phyloP scores from a whole-genome alignment of 2,888 invertebrate genomes.

The Lochmaea crataegi region DNA sequence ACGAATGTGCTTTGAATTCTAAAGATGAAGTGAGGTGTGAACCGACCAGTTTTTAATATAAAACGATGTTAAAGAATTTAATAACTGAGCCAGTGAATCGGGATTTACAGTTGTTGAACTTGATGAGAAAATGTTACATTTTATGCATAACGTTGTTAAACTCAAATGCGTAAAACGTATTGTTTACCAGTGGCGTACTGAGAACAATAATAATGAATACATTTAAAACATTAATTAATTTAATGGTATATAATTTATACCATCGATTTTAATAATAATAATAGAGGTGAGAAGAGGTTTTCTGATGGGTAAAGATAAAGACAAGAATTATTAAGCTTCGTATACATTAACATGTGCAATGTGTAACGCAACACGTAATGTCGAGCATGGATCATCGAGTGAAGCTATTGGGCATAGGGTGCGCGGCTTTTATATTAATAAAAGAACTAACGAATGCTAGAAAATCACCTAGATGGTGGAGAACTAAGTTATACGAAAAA shows the following conservation, averaged over 20 bases:
- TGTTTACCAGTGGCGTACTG: not conserved
- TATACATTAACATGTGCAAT: too few relatives aligned
- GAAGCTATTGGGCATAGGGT: too few relatives aligned
- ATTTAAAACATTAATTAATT: not conserved
- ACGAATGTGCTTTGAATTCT: slow-evolving; percentile 25
- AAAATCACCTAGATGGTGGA: too few relatives aligned
- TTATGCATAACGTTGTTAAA: slow-evolving; percentile 4
- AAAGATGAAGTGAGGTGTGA: slow-evolving; percentile 24
- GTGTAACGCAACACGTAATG: too few relatives aligned
- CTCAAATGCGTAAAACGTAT: not conserved
- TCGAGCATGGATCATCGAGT: too few relatives aligned
- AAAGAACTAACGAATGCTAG: too few relatives aligned
- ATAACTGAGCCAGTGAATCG: slow-evolving; percentile 27
- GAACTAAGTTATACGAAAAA: too few relatives aligned
- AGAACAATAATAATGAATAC: not conserved
- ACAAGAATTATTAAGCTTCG: too few relatives aligned
- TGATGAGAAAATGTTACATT: slow-evolving; percentile 24
- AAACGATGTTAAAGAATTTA: slow-evolving; percentile 16
- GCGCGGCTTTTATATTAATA: too few relatives aligned
- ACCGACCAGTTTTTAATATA: slow-evolving; percentile 27
- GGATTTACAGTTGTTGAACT: slow-evolving; percentile 30
- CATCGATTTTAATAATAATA: too few relatives aligned
- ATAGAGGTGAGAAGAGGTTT: too few relatives aligned
- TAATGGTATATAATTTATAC: not conserved
- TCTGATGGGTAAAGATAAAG: too few relatives aligned